These are phyloP conservation scores for Zaprionus lachaisei DNA, from an alignment of 1,140 invertebrate genomes.

Conservation along the genomic window DNA sequence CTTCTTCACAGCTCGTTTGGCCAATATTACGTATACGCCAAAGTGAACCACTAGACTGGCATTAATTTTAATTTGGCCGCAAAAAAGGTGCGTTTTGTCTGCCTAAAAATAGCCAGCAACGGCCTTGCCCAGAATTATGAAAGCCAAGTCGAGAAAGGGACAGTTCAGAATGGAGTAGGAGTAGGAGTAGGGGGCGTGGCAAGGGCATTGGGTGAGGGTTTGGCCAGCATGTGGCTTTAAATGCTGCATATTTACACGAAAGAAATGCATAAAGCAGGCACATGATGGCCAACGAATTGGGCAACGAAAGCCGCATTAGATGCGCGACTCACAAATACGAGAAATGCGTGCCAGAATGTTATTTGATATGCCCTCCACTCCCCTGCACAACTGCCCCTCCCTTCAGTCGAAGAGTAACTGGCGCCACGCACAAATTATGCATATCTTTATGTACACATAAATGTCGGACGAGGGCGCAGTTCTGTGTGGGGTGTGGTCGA, in stretches of 20 bases:
- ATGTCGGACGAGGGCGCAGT: slow-evolving; percentile 36
- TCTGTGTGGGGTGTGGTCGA: slow-evolving; percentile 23
- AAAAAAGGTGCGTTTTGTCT: slow-evolving; percentile 43
- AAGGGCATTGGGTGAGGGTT: neutral
- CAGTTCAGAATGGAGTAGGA: neutral
- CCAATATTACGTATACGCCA: slow-evolving; percentile 66
- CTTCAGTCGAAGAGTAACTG: slow-evolving; percentile 16
- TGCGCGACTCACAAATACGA: slow-evolving; percentile 58
- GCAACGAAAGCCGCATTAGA: slow-evolving; percentile 66
- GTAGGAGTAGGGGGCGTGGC: too few relatives aligned
- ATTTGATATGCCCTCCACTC: slow-evolving; percentile 57
- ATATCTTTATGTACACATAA: slow-evolving; percentile 51
- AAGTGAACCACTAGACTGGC: slow-evolving; percentile 44
- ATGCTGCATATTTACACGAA: slow-evolving; percentile 70
- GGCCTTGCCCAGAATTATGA: slow-evolving; percentile 70
- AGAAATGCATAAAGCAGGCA: slow-evolving; percentile 69
- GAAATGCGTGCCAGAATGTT: slow-evolving; percentile 77
- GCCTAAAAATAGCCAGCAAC: slow-evolving; percentile 65
- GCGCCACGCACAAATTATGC: slow-evolving; percentile 64
- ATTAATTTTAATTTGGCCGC: slow-evolving; percentile 71
- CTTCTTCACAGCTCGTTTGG: slow-evolving; percentile 70
- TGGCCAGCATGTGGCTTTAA: slow-evolving; percentile 13
- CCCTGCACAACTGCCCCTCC: neutral
- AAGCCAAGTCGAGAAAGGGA: slow-evolving; percentile 2
- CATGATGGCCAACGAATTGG: slow-evolving; percentile 37